A percentile compares a stretch with the other conserved stretches of the same genome.
These are phyloP conservation scores for Labia minor DNA, from an alignment of 2,888 invertebrate species.

Conservation along the genomic window DNA sequence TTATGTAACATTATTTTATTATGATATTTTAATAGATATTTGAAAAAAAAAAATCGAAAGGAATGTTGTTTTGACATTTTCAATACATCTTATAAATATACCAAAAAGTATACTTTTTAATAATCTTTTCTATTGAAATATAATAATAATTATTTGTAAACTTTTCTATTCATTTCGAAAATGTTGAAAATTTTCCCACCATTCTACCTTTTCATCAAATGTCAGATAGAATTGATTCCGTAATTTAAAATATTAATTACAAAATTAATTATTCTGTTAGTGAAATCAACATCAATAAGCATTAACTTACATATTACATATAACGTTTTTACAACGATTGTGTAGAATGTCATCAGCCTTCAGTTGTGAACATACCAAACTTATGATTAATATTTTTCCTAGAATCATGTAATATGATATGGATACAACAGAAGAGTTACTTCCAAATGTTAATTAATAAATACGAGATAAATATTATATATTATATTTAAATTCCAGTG, in stretches of 20 bases:
- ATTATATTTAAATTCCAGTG: neutral
- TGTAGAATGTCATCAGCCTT: neutral
- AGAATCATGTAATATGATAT: too few species aligned
- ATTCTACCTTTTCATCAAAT: neutral
- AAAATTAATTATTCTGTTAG: neutral
- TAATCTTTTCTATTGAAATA: too few species aligned
- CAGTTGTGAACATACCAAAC: neutral
- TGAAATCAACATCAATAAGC: neutral
- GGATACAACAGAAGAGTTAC: neutral
- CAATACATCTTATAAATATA: too few species aligned
- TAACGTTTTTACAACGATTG: neutral
- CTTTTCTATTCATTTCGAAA: neutral
- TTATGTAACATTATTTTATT: too few species aligned
- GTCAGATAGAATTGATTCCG: neutral
- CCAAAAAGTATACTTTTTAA: too few species aligned
- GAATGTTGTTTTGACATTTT: too few species aligned
- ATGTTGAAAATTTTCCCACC: neutral
- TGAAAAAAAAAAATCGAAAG: too few species aligned
- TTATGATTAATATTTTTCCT: neutral
- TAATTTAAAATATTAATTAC: neutral
- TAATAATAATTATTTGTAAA: neutral
- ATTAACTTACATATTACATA: neutral
- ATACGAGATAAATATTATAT: neutral
- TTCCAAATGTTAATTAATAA: neutral
- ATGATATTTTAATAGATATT: too few species aligned